A percentile compares a stretch with the other conserved stretches of the same genome.
Conservation (phyloP, 1,140 invertebrate species). For the Diuraphis noxia region DNA sequence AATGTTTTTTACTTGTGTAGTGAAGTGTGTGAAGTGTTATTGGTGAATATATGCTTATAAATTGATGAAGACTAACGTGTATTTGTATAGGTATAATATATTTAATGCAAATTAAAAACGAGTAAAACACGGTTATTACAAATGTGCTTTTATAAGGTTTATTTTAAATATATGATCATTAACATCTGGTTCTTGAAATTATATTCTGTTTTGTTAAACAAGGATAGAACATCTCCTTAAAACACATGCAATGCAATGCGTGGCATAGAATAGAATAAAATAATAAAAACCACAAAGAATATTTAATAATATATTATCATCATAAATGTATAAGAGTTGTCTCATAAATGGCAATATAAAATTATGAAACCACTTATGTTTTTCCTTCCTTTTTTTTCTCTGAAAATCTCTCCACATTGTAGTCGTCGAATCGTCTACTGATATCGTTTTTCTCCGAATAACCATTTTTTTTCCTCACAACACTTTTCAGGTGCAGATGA, state of each 20-base stretch:
- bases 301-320: conserved; percentile 24
- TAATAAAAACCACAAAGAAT: not conserved
- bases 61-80: not conserved
- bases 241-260: not conserved
- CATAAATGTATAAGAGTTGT: conserved; percentile 27
- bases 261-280: not conserved
- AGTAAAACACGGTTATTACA: not conserved
- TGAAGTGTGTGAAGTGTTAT: too few species aligned
- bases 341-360: conserved; percentile 22
- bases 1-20: not conserved
- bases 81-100: not conserved
- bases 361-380: conserved; percentile 36
- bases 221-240: not conserved
- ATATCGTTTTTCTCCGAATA: conserved; percentile 30
- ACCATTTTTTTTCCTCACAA: not conserved
- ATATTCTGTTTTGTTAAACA: not conserved
- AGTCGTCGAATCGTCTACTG: not conserved
- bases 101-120: not conserved
- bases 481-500: conserved; percentile 42
- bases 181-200: not conserved
- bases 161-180: not conserved
- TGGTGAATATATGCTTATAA: not conserved
- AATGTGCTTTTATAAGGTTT: not conserved
- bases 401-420: not conserved
- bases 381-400: not conserved